phyloP scores from a whole-genome alignment of 2,797 vertebrate species.

The Emys orbicularis region DNA sequence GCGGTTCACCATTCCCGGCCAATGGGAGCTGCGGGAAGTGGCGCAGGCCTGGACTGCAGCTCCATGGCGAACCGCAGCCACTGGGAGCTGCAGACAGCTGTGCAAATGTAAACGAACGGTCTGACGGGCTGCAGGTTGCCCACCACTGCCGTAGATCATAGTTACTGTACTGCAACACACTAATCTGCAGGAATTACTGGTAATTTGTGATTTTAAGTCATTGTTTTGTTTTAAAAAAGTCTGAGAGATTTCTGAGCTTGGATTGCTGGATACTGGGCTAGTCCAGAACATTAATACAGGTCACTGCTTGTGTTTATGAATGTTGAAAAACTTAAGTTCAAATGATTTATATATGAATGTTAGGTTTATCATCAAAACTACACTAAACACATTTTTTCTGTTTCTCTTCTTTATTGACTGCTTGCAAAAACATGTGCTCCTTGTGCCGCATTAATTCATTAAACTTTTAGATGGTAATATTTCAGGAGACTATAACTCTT shows the following conservation, averaged over 20 bases:
- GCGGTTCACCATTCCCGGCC: no score
- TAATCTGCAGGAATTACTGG: not conserved
- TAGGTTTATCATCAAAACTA: not conserved
- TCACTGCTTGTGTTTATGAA: not conserved
- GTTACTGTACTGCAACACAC: not conserved
- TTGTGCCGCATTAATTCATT: not conserved
- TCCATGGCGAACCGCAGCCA: no score
- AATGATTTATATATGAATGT: not conserved
- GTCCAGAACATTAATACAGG: not conserved
- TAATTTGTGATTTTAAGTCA: not conserved
- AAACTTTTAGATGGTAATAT: not conserved
- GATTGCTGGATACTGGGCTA: not conserved
- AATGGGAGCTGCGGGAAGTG: no score
- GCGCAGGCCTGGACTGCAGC: no score
- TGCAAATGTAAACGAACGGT: no score
- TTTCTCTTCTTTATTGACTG: not conserved
- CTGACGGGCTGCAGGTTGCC: no score
- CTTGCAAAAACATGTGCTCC: not conserved
- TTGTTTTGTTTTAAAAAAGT: not conserved
- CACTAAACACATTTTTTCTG: not conserved
- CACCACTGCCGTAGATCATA: not conserved
- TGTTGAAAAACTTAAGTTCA: not conserved
- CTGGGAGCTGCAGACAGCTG: no score
- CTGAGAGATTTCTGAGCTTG: not conserved
- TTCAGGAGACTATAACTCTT: not conserved